Evolutionary conservation across 1,140 invertebrate genomes (phyloP), one percentile per base, ranked within the genome.

Genomic region (Hyles vespertilio): DNA sequence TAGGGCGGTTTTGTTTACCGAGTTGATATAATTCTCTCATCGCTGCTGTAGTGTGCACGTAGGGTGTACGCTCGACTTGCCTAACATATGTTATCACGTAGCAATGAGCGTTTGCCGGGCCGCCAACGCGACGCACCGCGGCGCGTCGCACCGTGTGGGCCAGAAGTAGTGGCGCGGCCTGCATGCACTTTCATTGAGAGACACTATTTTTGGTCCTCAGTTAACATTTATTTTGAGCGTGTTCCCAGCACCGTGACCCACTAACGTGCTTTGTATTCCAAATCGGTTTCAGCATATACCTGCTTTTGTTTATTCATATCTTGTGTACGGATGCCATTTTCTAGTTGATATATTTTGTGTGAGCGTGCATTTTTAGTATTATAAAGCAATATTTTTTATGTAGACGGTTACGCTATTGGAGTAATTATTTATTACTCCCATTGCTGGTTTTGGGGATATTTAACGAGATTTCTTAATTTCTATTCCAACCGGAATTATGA

Each of bases 211-310:
- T 62, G 55, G 70, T 72, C 69, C 57, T 32, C 52, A 51, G 69
- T 77, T 62, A 67, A 74, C 61, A 70, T 79, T 75, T 82, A 82
- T 84, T 84, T 79, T 57, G 69, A 72, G 69, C 67, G 62, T 58
- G 51, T 74, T 73, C 72, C 70, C 72, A 74, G 70, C 75, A 68
- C 78, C 70, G 67, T 85, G 75, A 85, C 82, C 79, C 70, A 85
- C 69, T 84, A 70, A 64, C 65, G 70, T 67, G 65, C 58, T 64
- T 72, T 67, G 65, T 68, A 66, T 67, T 73, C 63, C 59, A 61
- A 70, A 64, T 65, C 56, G 54, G 61, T 66, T 54, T 60, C 47
- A 55, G 11, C 51, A 52, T 50, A 22, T 67, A 81, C 64, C 77
- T 71, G 70, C 62, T 48, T 22, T 71, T 43, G 55, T 57, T 58